Evolutionary conservation across 2,888 invertebrate species (phyloP), one percentile per base, ranked within the genome.

Genomic region (Drosophila neotestacea): DNA sequence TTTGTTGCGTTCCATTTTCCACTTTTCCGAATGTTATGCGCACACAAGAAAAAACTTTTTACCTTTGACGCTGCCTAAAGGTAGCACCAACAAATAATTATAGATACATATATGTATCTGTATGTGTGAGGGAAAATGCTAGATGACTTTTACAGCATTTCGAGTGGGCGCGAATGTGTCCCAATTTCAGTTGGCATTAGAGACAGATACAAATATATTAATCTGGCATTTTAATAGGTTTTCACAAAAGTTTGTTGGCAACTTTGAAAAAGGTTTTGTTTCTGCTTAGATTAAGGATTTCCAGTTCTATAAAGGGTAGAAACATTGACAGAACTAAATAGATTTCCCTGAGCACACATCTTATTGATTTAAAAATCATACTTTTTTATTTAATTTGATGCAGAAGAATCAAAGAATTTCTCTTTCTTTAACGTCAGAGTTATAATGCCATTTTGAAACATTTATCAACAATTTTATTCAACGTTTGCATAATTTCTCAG

Each of bases 1-100:
- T 87, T 87, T 82, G 73, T 82, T 73, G 82, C 81, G 84, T 85
- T 80, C 87, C 87, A 87, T 87, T 85, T 85, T 79, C 76, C 76
- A 73, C 66, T 58, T 68, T 56, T 68, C 62, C 50, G 54, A 27
- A 59, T 28, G 51, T 47, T 70, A 48, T 54, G 41, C 56, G 42
- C 39, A 44, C 62, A 60, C 62, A 60, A 60, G 54, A 69, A 64
- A 61, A 61, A 70, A 79, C 79, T 62, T 82, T 84, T 74, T 82
- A 84, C 84, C 84, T 83, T 86, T 83, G 86, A 80, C 85, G 82
- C 59, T 61, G 82, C 78, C 70, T 72, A 55, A 81, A 85, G 87
- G 87, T 87, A 78, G 78, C 79, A 62, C 70, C 38, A 58, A 55
- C 42, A 75, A 70, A 83, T 82, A 73, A 77, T 73, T 77, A 61